Evolutionary conservation across 2,888 invertebrate species (phyloP).

Genomic region (Erebia ligea): DNA sequence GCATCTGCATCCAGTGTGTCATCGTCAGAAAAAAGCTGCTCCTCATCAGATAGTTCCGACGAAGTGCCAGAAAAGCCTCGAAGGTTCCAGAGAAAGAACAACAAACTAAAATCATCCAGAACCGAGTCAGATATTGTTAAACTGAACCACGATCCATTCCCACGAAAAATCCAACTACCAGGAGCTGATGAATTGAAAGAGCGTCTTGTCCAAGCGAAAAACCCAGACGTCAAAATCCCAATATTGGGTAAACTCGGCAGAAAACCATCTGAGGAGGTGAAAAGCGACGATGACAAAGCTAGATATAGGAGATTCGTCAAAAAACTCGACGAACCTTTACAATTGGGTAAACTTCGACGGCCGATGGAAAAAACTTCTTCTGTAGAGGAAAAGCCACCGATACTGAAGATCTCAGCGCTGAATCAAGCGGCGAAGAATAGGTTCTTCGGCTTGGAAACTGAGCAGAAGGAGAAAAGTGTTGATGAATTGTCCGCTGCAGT

Average conservation of each 20-base stretch:
- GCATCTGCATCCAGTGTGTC: slow-evolving; percentile 71
- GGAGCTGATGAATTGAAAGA: slow-evolving; percentile 59
- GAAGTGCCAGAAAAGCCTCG: slow-evolving; percentile 67
- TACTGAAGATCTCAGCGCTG: slow-evolving; percentile 67
- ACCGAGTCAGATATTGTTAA: slow-evolving; percentile 75
- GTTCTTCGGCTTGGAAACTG: slow-evolving; percentile 70
- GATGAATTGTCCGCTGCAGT: slow-evolving; percentile 74
- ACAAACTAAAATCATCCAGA: slow-evolving; percentile 71
- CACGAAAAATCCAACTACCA: slow-evolving; percentile 57
- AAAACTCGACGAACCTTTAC: slow-evolving; percentile 70
- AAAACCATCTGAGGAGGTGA: slow-evolving; percentile 64
- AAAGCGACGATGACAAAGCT: slow-evolving; percentile 62
- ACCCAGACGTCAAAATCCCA: slow-evolving; percentile 63
- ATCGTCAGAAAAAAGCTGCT: slow-evolving; percentile 77
- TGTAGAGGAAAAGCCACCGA: slow-evolving; percentile 56
- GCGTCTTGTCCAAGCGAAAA: slow-evolving; percentile 63
- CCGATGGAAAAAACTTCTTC: slow-evolving; percentile 58
- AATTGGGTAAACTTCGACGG: slow-evolving; percentile 68
- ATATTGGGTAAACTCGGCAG: slow-evolving; percentile 67
- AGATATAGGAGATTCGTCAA: slow-evolving; percentile 62
- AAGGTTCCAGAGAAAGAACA: slow-evolving; percentile 70
- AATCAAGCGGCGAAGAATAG: slow-evolving; percentile 74
- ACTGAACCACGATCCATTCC: slow-evolving; percentile 56
- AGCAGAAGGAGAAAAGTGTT: slow-evolving; percentile 67
- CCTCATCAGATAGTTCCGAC: slow-evolving; percentile 76